Percentiles rank a stretch among this genome's conserved stretches.
These are phyloP conservation scores for Lordiphosa clarofinis DNA, from an alignment of 1,140 invertebrate species.

Conservation along the genomic window DNA sequence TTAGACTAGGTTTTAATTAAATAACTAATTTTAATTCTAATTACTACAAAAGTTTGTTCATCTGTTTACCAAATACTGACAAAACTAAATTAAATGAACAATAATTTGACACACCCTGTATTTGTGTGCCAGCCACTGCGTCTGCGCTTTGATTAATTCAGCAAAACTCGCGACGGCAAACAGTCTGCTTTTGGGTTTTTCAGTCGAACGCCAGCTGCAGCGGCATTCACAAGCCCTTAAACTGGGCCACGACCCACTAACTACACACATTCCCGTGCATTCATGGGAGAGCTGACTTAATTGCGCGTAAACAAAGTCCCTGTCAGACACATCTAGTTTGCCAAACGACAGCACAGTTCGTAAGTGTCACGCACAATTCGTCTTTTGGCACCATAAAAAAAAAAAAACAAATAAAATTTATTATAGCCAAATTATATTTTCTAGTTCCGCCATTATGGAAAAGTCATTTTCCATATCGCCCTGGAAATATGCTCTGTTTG, in stretches of 20 bases:
- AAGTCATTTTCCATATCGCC: conserved; percentile 58
- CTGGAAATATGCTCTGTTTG: conserved; percentile 62
- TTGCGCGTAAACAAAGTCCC: conserved; percentile 46
- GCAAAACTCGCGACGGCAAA: conserved; percentile 3
- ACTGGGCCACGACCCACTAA: not conserved
- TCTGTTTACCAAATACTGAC: not conserved
- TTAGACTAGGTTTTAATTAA: conserved; percentile 41
- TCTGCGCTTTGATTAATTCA: conserved; percentile 22
- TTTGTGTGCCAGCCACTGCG: conserved; percentile 2
- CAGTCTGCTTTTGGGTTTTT: conserved; percentile 15
- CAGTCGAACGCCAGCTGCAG: conserved; percentile 50
- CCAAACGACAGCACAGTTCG: not conserved
- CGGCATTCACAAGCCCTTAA: conserved; percentile 20
- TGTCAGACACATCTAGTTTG: not conserved
- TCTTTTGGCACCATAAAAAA: not conserved
- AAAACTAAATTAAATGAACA: conserved; percentile 9
- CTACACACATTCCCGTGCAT: not conserved
- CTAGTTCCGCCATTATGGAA: conserved; percentile 41
- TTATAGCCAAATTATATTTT: not conserved
- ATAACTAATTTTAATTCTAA: conserved; percentile 14
- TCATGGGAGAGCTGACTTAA: conserved; percentile 16
- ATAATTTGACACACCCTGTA: no score
- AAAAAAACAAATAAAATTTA: not conserved
- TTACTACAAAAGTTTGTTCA: not conserved
- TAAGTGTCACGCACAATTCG: conserved; percentile 1